Conservation (phyloP, 1,140 invertebrate species). For the Microplitis demolitor region DNA sequence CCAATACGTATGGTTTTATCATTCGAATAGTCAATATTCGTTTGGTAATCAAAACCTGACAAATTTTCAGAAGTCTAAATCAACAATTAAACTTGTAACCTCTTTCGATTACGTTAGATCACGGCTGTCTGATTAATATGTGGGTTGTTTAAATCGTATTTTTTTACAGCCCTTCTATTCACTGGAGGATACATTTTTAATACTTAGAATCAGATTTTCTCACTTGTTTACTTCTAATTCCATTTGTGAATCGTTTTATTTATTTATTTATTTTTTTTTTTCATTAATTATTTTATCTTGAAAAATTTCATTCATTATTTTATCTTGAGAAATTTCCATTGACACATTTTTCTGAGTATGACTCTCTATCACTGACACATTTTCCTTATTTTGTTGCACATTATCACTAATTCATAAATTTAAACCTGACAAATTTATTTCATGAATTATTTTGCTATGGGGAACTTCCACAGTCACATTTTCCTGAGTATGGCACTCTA, state of each 20-base stretch:
- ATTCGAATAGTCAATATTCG: neutral
- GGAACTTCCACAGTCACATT: too few relatives aligned
- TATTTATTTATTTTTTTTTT: neutral
- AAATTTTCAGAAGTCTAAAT: constrained; percentile 1
- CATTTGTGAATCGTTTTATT: constrained; percentile 7
- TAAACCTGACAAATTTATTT: too few relatives aligned
- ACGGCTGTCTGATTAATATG: too few relatives aligned
- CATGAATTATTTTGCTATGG: too few relatives aligned
- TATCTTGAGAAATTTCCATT: too few relatives aligned
- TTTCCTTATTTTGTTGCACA: too few relatives aligned
- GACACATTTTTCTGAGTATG: too few relatives aligned
- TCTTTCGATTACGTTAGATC: neutral
- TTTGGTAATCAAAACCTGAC: constrained; percentile 5
- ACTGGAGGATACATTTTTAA: neutral
- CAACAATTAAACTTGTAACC: neutral
- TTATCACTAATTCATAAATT: too few relatives aligned
- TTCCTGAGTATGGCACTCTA: too few relatives aligned
- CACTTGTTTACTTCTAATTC: constrained; percentile 9
- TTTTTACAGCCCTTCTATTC: neutral
- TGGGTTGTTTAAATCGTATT: neutral
- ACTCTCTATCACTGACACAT: too few relatives aligned
- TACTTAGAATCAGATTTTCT: constrained; percentile 5
- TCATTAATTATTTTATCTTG: neutral
- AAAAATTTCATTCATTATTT: too few relatives aligned
- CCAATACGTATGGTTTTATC: neutral